phyloP scores from a whole-genome alignment of 2,113 vertebrate species.

The Platichthys stellatus region DNA sequence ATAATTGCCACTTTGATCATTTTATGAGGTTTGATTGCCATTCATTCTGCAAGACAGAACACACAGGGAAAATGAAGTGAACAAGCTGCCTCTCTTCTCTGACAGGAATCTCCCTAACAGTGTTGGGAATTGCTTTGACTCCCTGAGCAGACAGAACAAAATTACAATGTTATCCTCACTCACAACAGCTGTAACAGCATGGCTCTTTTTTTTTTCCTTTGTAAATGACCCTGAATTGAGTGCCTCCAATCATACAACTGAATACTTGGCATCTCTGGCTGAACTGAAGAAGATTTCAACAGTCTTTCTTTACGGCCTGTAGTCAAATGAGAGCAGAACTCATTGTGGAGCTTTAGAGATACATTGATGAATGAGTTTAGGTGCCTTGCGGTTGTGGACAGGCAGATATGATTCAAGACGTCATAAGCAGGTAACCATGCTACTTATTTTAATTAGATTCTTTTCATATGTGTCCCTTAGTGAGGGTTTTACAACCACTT shows the following conservation, averaged over 20 bases:
- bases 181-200: not conserved
- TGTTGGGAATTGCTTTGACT: conserved; percentile 29
- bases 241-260: conserved; percentile 16
- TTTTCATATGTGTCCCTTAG: too few relatives aligned
- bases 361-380: too few relatives aligned
- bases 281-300: conserved; percentile 23
- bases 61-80: conserved; percentile 5
- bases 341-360: too few relatives aligned
- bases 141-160: conserved; percentile 19
- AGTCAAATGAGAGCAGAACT: too few relatives aligned
- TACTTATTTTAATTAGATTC: too few relatives aligned
- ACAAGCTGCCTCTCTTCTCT: conserved; percentile 2
- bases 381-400: too few relatives aligned
- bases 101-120: conserved; percentile 11
- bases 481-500: not conserved
- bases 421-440: too few relatives aligned
- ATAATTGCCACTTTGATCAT: not conserved
- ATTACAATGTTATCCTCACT: conserved; percentile 20
- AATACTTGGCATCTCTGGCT: conserved; percentile 37
- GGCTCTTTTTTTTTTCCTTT: not conserved
- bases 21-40: not conserved
- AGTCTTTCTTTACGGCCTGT: not conserved
- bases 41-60: not conserved
- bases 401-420: too few relatives aligned
- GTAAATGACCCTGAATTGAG: conserved; percentile 17